Conservation (phyloP, 2,797 vertebrate genomes). For the Aselliscus stoliczkanus region DNA sequence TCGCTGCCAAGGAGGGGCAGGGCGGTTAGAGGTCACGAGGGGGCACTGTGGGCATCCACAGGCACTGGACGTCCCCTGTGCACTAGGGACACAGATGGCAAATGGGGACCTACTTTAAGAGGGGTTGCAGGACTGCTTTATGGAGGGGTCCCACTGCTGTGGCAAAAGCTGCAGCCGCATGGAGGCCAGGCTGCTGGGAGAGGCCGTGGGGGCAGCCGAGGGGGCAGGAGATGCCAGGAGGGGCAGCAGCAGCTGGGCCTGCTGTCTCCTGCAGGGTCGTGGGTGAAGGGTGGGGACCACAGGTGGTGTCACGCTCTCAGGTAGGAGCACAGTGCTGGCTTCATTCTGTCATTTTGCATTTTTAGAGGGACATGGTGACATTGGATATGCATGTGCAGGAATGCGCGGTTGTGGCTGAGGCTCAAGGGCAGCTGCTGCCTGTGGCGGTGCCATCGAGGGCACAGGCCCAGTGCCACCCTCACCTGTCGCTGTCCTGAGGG, state of each 20-base stretch:
- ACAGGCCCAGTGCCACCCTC: background rate
- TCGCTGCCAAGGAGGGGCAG: constrained; percentile 82
- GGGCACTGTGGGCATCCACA: accelerated
- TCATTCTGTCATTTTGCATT: accelerated
- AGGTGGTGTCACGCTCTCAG: background rate
- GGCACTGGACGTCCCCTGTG: too few species aligned
- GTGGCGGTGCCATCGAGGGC: accelerated
- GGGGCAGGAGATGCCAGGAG: too few species aligned
- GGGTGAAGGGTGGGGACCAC: background rate
- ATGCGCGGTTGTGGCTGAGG: too few species aligned
- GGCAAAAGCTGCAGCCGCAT: background rate
- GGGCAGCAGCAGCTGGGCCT: background rate
- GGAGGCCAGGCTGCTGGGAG: background rate
- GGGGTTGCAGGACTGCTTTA: accelerated
- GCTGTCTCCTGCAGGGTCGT: accelerated
- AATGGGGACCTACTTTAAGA: accelerated
- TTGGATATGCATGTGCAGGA: background rate
- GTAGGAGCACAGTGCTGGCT: background rate
- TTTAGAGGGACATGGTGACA: accelerated
- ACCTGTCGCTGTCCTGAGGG: constrained; percentile 91
- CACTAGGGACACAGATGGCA: accelerated
- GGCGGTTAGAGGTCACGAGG: background rate
- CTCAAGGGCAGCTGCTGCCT: background rate
- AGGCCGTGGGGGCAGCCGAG: too few species aligned
- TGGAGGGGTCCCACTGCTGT: too few species aligned